Evolutionary conservation across 2,113 vertebrate species (phyloP), one percentile per base, ranked within the genome.

Genomic region (Pygoscelis antarcticus): DNA sequence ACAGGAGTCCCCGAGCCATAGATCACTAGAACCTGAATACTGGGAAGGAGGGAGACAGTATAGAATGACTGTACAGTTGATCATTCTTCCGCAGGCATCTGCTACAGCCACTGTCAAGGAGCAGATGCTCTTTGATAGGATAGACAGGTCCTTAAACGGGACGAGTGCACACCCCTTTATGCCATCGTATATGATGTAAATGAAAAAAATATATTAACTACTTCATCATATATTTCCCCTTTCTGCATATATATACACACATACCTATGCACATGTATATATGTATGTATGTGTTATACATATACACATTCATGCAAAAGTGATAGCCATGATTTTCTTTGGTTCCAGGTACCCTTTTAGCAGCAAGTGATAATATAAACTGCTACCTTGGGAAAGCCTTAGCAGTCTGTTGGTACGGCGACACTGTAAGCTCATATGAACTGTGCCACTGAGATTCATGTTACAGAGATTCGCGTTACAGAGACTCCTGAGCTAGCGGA

Each of bases 1-100:
- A n/a, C 47, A 89, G 57, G 61, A 91, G 92, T 64, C 52, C 80
- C 58, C 79, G 32, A 90, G n/a, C 26, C 65, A 76, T 58, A 84
- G 21, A 78, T 79, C 84, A 88, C 19, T 82, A 87, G 32, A 89
- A 62, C 30, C 21, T 89, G 68, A 92, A 89, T 90, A 89, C 20
- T 42, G 52, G 64, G 34, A 95, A 94, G 52, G 34, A 89, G 18
- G 6, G 25, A 84, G 32, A 66, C 30, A 54, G 60, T 58, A 54
- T 29, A 77, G 60, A 64, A 62, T 16, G 21, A 64, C 19, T 23
- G 13, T 57, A 44, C 10, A 74, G 69, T 20, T 62, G 16, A 38
- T 69, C 85, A 16, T 65, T 85, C 54, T 90, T 92, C 78, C 34
- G 47, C 5, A 72, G 12, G 25, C 26, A 69, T 85, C 75, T 79